Evolutionary conservation across 2,888 invertebrate species (phyloP), one percentile per base, ranked within the genome.

Genomic region (Labia minor): DNA sequence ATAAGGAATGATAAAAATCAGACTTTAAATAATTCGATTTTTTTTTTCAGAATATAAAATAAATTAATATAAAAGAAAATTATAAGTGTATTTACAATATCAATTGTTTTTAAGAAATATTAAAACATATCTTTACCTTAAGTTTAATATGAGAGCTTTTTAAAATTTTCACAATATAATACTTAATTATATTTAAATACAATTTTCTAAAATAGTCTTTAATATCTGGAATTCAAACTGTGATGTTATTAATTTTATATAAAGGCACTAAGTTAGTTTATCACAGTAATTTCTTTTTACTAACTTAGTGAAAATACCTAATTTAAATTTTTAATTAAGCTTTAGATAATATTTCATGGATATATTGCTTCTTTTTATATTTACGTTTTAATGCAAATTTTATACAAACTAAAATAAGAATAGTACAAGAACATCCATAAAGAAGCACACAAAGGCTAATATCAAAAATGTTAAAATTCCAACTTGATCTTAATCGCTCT

Each of bases 391-490:
- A 84, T 72, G 89, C 81, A 77, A 93, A 90, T 77, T 88, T 83
- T 74, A 88, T 83, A 74, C 89, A 85, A 71, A 90, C 88, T 74
- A 90, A 75, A 72, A 88, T 81, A 76, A 93, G 83, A 77, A 90
- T 86, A 73, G 84, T 77, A 74, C 88, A 86, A 76, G 89, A 89
- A 75, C 85, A 83, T 74, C 87, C 80, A 79, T 90, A 90, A 73
- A 90, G 80, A 72, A 89, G 79, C 78, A 89, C 85, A 77, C 88
- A 86, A 79, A 90, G 84, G 75, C 88, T 86, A 76, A 89, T 85
- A 77, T 90, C 90, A 77, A 86, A 80, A 74, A 81, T 79, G 73
- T 84, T 85, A 77, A 87, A 83, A 65, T 83, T 81, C 77, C 82
- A 82, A 8, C 78, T 72, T 1, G 66, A 62, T 49, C 19, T 66